Evolutionary conservation across 2,797 vertebrate species (phyloP).

Genomic region (Oryzias dopingdopingensis): DNA sequence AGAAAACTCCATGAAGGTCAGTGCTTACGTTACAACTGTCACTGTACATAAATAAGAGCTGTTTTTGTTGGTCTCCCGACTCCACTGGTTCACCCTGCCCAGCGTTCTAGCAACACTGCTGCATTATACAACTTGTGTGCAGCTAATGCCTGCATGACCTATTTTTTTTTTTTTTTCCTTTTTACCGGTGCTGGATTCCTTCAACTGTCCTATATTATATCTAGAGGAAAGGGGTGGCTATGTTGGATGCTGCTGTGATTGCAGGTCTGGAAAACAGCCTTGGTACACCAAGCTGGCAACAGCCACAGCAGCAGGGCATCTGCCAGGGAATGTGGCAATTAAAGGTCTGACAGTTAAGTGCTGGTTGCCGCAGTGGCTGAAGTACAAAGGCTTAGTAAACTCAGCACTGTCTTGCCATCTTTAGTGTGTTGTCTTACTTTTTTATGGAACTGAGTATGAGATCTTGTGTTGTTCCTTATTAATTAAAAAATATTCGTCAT

Average conservation of each 20-base stretch:
- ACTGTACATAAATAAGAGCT: too few species aligned
- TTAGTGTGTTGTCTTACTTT: neutral
- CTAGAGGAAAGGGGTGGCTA: slow-evolving; percentile 27
- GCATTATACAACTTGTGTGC: neutral
- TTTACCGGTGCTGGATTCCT: neutral
- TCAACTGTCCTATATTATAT: neutral
- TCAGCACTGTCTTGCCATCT: slow-evolving; percentile 6
- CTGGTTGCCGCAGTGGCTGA: slow-evolving; percentile 34
- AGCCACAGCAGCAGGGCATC: slow-evolving; percentile 29
- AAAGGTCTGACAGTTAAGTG: slow-evolving; percentile 51
- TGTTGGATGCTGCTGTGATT: slow-evolving; percentile 44
- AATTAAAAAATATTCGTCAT: too few species aligned
- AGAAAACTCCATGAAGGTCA: too few species aligned
- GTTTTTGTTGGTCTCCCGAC: neutral
- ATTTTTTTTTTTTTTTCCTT: neutral
- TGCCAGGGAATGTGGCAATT: slow-evolving; percentile 60
- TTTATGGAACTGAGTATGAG: too few species aligned
- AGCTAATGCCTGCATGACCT: neutral
- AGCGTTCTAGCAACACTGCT: neutral
- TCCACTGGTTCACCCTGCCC: neutral
- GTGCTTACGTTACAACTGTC: too few species aligned
- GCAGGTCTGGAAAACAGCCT: slow-evolving; percentile 36
- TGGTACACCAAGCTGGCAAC: slow-evolving; percentile 32
- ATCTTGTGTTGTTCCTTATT: too few species aligned
- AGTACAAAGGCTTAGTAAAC: slow-evolving; percentile 27